These are phyloP conservation scores for Rotaria macrura DNA, from an alignment of 2,888 invertebrate species.

Conservation along the genomic window DNA sequence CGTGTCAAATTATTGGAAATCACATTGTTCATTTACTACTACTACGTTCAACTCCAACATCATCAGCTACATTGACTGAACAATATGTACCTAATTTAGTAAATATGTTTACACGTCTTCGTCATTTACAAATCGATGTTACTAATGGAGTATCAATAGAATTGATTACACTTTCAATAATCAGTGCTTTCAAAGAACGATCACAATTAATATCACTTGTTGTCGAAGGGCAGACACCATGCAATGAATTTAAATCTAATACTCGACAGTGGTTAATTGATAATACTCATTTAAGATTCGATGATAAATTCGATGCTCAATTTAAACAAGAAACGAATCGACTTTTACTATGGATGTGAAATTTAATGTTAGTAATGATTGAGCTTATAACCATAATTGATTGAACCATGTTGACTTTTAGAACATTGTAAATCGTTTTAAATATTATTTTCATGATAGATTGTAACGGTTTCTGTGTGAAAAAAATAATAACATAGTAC, in stretches of 20 bases:
- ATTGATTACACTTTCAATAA: not conserved
- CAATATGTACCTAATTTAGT: not conserved
- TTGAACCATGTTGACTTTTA: no score
- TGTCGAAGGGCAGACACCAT: conserved; percentile 11
- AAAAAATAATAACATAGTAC: no score
- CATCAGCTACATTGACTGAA: not conserved
- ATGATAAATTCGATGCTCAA: not conserved
- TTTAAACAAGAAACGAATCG: not conserved
- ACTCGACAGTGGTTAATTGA: not conserved
- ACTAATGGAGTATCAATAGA: not conserved
- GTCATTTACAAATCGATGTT: conserved; percentile 6
- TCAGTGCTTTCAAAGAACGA: not conserved
- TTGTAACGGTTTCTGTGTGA: no score
- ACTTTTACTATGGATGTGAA: conserved; percentile 6
- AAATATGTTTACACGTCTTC: not conserved
- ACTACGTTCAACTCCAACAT: not conserved
- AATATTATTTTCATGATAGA: no score
- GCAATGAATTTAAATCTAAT: not conserved
- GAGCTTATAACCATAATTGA: no score
- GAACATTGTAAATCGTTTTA: no score
- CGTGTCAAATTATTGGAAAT: not conserved
- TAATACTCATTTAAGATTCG: not conserved
- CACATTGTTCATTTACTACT: not conserved
- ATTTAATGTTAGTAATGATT: no score
- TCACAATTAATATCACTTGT: not conserved